Percentiles rank a stretch among this genome's conserved stretches.
These are phyloP conservation scores for Spinibarbus caldwelli DNA, from an alignment of 2,797 vertebrate genomes.

Conservation along the genomic window DNA sequence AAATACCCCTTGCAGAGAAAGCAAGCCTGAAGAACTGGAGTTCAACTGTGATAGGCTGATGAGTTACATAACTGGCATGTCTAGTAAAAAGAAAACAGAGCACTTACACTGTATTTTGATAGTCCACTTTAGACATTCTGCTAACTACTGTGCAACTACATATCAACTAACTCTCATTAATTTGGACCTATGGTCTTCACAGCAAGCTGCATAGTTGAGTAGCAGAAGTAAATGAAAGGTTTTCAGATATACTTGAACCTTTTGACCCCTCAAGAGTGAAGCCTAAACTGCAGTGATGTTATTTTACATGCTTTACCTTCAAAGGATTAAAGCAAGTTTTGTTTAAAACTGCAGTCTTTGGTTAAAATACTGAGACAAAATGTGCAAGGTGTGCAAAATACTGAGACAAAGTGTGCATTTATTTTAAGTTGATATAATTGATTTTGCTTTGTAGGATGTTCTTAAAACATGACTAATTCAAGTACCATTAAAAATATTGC, in stretches of 20 bases:
- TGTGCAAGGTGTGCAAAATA: too few species aligned
- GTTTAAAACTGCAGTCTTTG: not conserved
- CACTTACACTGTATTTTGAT: not conserved
- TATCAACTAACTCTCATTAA: not conserved
- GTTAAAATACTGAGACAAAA: too few species aligned
- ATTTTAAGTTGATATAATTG: not conserved
- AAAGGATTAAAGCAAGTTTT: not conserved
- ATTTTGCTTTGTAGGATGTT: too few species aligned
- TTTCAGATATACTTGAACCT: not conserved
- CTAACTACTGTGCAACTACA: not conserved
- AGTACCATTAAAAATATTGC: not conserved
- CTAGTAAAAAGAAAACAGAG: slow-evolving; percentile 9
- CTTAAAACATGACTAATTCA: too few species aligned
- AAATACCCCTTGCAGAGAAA: slow-evolving; percentile 8
- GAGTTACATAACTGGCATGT: slow-evolving; percentile 32
- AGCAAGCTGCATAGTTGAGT: not conserved
- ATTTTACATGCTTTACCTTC: not conserved
- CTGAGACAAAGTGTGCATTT: not conserved
- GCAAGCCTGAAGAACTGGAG: not conserved
- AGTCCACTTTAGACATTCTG: not conserved
- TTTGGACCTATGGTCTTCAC: not conserved
- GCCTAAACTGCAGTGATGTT: not conserved
- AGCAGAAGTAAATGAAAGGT: too few species aligned
- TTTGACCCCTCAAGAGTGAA: not conserved
- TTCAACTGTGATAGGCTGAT: slow-evolving; percentile 4